Evolutionary conservation across 2,113 vertebrate genomes (phyloP).

Genomic region (Jaculus jaculus): DNA sequence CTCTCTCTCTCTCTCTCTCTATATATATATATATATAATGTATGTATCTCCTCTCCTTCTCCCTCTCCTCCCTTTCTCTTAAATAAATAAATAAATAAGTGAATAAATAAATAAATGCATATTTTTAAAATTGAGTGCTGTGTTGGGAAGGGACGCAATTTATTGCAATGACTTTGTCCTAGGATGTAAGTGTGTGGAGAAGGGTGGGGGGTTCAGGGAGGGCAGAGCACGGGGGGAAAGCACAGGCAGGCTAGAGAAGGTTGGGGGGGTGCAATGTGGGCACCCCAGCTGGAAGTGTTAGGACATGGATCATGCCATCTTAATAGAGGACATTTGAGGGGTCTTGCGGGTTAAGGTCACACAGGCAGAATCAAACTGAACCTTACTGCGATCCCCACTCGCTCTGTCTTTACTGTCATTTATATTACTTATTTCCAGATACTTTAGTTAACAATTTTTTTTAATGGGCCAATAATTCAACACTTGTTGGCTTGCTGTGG

Average conservation of each 20-base stretch:
- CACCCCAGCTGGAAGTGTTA: not conserved
- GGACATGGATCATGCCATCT: not conserved
- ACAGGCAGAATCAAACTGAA: not conserved
- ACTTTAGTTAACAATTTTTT: not conserved
- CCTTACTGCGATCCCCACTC: not conserved
- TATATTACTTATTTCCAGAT: not conserved
- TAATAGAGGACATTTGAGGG: not conserved
- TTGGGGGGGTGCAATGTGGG: no score
- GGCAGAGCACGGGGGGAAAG: no score
- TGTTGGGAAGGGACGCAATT: not conserved
- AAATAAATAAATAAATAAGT: no score
- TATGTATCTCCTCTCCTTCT: no score
- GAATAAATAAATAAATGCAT: no score
- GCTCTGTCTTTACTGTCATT: not conserved
- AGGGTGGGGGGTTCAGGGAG: not conserved
- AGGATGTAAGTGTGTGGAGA: not conserved
- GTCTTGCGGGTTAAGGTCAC: not conserved
- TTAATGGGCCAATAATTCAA: not conserved
- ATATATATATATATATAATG: no score
- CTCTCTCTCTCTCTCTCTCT: no score
- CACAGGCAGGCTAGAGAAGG: no score
- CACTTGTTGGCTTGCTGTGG: not conserved
- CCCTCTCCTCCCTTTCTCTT: no score
- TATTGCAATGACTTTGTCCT: conserved; percentile 11
- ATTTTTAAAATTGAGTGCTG: conserved; percentile 1